Conservation (phyloP, 1,140 invertebrate species). For the Myzus persicae region DNA sequence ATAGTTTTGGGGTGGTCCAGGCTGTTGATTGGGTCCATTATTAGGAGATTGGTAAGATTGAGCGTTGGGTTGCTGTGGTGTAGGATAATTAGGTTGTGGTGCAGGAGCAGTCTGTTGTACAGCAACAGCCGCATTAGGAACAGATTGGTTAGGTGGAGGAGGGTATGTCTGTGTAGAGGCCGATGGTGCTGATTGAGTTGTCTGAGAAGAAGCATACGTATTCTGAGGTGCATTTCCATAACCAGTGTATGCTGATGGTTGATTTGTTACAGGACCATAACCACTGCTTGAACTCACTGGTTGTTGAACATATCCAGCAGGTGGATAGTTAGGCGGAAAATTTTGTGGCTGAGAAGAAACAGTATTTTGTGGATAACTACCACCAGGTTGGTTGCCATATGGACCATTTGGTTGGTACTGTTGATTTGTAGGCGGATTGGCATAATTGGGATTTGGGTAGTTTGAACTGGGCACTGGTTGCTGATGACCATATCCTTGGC, state of each 20-base stretch:
- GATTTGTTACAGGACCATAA: conserved; percentile 42
- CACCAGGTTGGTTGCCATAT: conserved; percentile 34
- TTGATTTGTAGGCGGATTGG: conserved; percentile 28
- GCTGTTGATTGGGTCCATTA: conserved; percentile 35
- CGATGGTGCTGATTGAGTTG: conserved; percentile 59
- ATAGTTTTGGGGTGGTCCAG: conserved; percentile 36
- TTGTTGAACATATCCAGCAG: conserved; percentile 50
- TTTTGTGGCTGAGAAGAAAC: conserved; percentile 36
- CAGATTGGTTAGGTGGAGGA: conserved; percentile 32
- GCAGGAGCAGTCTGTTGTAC: conserved; percentile 30
- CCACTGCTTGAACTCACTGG: conserved; percentile 48
- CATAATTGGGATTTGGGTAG: conserved; percentile 47
- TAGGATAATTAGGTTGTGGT: conserved; percentile 33
- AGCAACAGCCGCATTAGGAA: conserved; percentile 33
- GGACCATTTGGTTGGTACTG: conserved; percentile 42
- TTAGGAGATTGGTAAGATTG: conserved; percentile 39
- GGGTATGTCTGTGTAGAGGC: conserved; percentile 60
- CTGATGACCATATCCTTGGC: conserved; percentile 46
- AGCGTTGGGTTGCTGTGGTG: conserved; percentile 42
- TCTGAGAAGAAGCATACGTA: conserved; percentile 59
- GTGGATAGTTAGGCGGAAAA: conserved; percentile 45
- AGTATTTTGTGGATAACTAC: conserved; percentile 46
- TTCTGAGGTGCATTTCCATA: conserved; percentile 59
- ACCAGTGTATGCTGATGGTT: conserved; percentile 42
- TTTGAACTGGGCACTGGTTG: conserved; percentile 39